phyloP scores from a whole-genome alignment of 2,113 vertebrate genomes.

The Trematomus loennbergii region DNA sequence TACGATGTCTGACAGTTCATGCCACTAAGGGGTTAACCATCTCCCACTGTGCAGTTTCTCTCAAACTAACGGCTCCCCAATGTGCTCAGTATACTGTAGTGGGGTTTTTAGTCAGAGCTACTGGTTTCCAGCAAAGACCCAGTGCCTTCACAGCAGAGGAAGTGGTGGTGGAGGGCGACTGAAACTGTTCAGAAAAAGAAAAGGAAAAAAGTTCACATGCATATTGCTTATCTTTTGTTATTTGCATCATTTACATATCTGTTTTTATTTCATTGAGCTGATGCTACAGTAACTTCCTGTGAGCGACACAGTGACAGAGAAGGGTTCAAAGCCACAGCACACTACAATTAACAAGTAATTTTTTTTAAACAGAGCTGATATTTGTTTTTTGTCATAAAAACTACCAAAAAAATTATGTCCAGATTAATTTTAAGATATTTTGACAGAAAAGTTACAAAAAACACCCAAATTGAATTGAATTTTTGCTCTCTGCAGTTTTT shows the following conservation, averaged over 20 bases:
- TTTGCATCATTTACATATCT: conserved; percentile 39
- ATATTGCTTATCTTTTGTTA: conserved; percentile 38
- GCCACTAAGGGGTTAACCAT: conserved; percentile 51
- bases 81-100: conserved; percentile 38
- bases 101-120: conserved; percentile 75
- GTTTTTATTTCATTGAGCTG: conserved; percentile 9
- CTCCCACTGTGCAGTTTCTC: conserved; percentile 20
- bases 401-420: background rate
- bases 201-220: background rate
- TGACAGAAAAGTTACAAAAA: too few relatives aligned
- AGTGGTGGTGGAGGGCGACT: conserved; percentile 76
- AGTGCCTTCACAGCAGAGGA: conserved; percentile 73
- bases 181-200: conserved; percentile 69
- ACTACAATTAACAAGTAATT: background rate
- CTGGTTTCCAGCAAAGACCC: conserved; percentile 81
- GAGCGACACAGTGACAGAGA: background rate
- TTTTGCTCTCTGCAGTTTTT: background rate
- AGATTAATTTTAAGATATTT: too few relatives aligned
- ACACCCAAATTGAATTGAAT: too few relatives aligned
- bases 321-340: conserved; percentile 4
- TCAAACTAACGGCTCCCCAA: conserved; percentile 40
- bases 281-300: conserved; percentile 16
- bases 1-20: conserved; percentile 32
- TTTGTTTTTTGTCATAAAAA: background rate
- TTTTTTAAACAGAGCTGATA: background rate